Conservation (phyloP, 2,113 vertebrate genomes). For the Tetrao urogallus region DNA sequence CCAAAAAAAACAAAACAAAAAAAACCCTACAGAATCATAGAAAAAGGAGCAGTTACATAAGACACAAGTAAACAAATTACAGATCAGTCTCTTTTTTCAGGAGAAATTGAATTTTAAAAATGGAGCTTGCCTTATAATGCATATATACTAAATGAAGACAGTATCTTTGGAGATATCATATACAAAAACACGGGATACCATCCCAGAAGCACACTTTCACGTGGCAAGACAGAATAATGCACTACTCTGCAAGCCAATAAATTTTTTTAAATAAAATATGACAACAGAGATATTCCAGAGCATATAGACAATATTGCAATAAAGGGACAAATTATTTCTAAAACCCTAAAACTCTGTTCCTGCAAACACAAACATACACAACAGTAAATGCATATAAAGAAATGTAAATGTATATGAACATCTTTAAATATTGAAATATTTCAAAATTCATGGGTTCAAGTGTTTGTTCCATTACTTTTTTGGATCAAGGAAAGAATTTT, state of each 20-base stretch:
- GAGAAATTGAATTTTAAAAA: not conserved
- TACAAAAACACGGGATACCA: not conserved
- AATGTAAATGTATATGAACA: not conserved
- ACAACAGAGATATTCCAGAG: not conserved
- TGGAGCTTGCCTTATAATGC: not conserved
- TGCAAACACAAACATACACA: not conserved
- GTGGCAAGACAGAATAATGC: not conserved
- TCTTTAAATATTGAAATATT: not conserved
- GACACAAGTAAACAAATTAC: not conserved
- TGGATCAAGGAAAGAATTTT: not conserved
- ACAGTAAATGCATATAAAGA: not conserved
- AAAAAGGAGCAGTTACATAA: rapidly evolving
- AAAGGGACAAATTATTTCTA: not conserved
- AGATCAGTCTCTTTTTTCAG: not conserved
- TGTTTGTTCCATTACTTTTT: not conserved
- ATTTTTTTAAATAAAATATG: not conserved
- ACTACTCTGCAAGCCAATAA: not conserved
- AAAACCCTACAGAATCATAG: not conserved
- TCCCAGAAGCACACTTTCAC: not conserved
- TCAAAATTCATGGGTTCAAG: rapidly evolving
- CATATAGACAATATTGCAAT: not conserved
- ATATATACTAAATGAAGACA: not conserved
- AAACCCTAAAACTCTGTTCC: not conserved
- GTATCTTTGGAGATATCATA: not conserved
- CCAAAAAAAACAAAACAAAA: too few species aligned